phyloP scores from a whole-genome alignment of 2,797 vertebrate genomes.

The Propithecus perrieri region DNA sequence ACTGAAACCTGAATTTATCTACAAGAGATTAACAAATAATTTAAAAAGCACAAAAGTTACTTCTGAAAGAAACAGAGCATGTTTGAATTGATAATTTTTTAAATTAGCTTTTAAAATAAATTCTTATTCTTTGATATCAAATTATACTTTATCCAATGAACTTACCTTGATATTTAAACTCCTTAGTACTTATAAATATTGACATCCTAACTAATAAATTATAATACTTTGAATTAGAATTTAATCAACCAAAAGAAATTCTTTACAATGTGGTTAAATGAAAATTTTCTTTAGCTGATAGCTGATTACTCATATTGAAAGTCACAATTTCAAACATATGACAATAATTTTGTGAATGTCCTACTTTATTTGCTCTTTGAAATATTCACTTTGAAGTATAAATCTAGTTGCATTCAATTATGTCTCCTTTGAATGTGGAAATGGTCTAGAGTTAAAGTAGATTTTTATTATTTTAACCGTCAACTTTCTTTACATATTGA shows the following conservation, averaged over 20 bases:
- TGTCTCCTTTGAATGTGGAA: background rate
- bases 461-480: conserved; percentile 69
- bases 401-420: background rate
- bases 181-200: background rate
- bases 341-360: conserved; percentile 9
- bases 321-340: conserved; percentile 55
- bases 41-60: background rate
- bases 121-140: background rate
- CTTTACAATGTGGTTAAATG: background rate
- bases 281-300: conserved; percentile 45
- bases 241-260: conserved; percentile 2
- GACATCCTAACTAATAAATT: background rate
- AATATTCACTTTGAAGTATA: conserved; percentile 53
- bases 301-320: background rate
- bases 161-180: background rate
- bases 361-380: conserved; percentile 54
- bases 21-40: background rate
- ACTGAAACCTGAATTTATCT: conserved; percentile 24
- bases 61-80: background rate
- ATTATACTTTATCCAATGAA: background rate
- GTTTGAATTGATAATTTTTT: background rate
- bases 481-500: conserved; percentile 68
- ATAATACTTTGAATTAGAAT: conserved; percentile 30
- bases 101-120: background rate
- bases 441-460: background rate